Evolutionary conservation across 2,888 invertebrate genomes (phyloP).

Genomic region (Leptopilina myrica): DNA sequence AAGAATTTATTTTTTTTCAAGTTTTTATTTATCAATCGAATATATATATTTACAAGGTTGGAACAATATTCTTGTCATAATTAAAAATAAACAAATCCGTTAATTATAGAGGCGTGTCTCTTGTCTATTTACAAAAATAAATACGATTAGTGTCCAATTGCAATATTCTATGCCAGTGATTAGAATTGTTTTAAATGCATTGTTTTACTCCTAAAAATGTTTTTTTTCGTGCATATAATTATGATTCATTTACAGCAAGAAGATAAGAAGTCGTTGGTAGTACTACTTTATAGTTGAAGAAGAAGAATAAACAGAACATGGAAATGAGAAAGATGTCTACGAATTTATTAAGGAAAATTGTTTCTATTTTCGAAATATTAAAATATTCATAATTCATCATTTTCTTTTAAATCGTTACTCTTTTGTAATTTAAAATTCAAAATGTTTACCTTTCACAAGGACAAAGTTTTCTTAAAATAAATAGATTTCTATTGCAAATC

Average conservation of each 20-base stretch:
- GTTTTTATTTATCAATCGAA: too few species aligned
- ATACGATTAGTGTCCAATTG: neutral
- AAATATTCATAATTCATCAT: too few species aligned
- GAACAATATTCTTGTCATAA: conserved; percentile 5
- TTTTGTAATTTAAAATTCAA: neutral
- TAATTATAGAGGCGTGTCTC: neutral
- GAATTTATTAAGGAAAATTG: conserved; percentile 56
- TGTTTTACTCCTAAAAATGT: neutral
- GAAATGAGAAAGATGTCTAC: conserved; percentile 63
- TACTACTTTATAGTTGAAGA: conserved; percentile 69
- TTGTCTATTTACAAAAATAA: conserved; percentile 10
- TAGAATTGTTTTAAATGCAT: neutral
- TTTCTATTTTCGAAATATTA: neutral
- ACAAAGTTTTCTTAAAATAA: too few species aligned
- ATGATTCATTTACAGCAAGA: conserved; percentile 42
- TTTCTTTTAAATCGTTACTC: too few species aligned
- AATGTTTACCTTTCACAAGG: too few species aligned
- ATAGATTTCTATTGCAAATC: too few species aligned
- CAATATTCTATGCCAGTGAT: neutral
- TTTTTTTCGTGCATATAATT: neutral
- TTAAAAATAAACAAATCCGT: neutral
- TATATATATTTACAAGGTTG: conserved; percentile 23
- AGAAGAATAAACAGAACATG: conserved; percentile 64
- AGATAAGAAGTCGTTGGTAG: conserved; percentile 63
- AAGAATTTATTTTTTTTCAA: too few species aligned